Base-by-base conservation (phyloP, 2,888 invertebrate genomes). In the Tolmerus cingulatus region DNA sequence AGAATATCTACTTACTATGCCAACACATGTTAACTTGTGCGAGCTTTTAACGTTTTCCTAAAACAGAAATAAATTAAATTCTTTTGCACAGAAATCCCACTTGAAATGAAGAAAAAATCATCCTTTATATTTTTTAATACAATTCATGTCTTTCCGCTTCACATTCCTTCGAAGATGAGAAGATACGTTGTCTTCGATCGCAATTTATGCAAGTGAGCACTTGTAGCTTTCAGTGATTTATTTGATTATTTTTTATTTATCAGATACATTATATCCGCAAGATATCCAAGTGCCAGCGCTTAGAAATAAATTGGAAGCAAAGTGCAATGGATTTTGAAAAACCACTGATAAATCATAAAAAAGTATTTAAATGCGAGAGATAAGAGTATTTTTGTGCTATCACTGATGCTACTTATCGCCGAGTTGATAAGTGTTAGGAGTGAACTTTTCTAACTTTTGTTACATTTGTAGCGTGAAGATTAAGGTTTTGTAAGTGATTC, bases 321-420 rank as follows among this genome's bases (percentile, higher is more conserved):
- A 66, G 66, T 66, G 66, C 66, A 66, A 66, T 66, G 66, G 3
- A 66, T 12, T 23, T 12, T 14, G 2, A 23, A 66, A 66, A 23
- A 27, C 8, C 27, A 19, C 40, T 78, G 78, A 78, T 78, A 78
- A 78, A 78, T 78, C 14, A 43, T 23, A 40, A 43, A 43, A 78
- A 78, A 79, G 30, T 30, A 46, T 51, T 79, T 19, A 79, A 79
- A 79, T 79, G 79, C n/a, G 16, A 9, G 16, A 51, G 79, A 79
- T 79, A 79, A 79, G 79, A 16, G 46, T 79, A 79, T 79, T 51
- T 79, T 79, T 79, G 51, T 30, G 79, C 55, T 79, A 79, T 79
- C 79, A 30, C 16, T 79, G 51, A 79, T 79, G 79, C 79, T 79
- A 79, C 79, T 79, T 79, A 79, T 79, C 79, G 55, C 30, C 5